These are phyloP conservation scores for Lepidocyrtoides sp. DNA, from an alignment of 2,888 invertebrate genomes.

Conservation along the genomic window DNA sequence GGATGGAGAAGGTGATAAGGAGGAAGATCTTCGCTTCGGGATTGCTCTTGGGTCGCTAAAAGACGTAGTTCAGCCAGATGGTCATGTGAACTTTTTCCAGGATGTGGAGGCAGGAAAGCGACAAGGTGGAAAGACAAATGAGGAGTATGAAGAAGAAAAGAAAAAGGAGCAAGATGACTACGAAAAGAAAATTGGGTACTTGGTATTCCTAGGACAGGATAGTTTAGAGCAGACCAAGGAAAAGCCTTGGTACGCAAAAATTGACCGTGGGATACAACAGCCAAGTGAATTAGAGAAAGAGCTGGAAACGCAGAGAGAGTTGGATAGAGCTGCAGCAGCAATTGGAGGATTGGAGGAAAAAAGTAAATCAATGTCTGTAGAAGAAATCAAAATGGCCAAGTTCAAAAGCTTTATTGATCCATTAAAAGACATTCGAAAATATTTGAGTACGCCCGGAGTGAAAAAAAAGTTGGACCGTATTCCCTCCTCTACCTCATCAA, in stretches of 20 bases:
- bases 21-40: conserved; percentile 60
- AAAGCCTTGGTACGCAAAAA: conserved; percentile 93
- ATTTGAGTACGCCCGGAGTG: conserved; percentile 86
- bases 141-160: conserved; percentile 95
- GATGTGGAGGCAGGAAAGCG: conserved; percentile 92
- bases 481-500: not conserved
- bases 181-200: conserved; percentile 98
- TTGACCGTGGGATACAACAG: conserved; percentile 76
- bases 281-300: conserved; percentile 83
- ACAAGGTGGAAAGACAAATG: conserved; percentile 89
- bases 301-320: conserved; percentile 69
- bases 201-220: conserved; percentile 98
- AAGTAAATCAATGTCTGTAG: conserved; percentile 86
- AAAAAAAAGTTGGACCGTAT: conserved; percentile 82
- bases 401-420: conserved; percentile 92
- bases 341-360: conserved; percentile 51
- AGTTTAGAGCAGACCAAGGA: conserved; percentile 95
- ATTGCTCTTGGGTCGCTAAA: conserved; percentile 77
- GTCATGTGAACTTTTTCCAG: conserved; percentile 95
- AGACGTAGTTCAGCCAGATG: conserved; percentile 83
- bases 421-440: conserved; percentile 90
- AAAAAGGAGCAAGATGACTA: conserved; percentile 98
- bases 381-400: conserved; percentile 88
- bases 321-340: conserved; percentile 56
- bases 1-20: conserved; percentile 6